Evolutionary conservation across 2,888 invertebrate species (phyloP), one percentile per base, ranked within the genome.

Genomic region (Polydrusus cervinus): DNA sequence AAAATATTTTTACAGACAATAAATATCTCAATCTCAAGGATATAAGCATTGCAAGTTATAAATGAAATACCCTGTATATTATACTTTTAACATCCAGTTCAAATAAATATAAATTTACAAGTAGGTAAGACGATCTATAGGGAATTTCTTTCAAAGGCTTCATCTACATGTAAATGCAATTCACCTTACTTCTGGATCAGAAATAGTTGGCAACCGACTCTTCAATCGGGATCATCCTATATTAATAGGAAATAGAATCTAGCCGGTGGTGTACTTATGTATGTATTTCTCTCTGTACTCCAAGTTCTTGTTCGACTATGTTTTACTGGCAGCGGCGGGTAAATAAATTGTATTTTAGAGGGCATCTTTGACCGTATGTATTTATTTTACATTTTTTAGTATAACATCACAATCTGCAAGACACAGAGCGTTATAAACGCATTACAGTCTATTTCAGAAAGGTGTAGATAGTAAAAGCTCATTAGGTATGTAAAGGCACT

Each of bases 161-260:
- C 82, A 86, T 86, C 84, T 86, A 85, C 85, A 86, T 86, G 86
- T 85, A 85, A 86, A 86, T 86, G 85, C 85, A 84, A 85, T 85
- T 81, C 83, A 81, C 82, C 80, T 82, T 82, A 81, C 80, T 82
- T 71, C 71, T 80, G 78, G 79, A 80, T 81, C 81, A 80, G 82
- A 85, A 85, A 85, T 84, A 84, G 83, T 82, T 82, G 83, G 57
- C 73, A 79, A 74, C 76, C 78, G 78, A 81, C 79, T 80, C 80
- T 80, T 82, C 82, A 81, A 82, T 82, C 81, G 79, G 78, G 78
- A 81, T 82, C 82, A 82, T 82, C 80, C 80, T 82, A 82, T 83
- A 83, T 83, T 84, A 83, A 83, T 83, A 79, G 81, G 75, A 74
- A 71, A 76, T 49, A 78, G 71, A 79, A 79, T 25, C 18, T 62